A percentile compares a stretch with the other conserved stretches of the same genome.
These are phyloP conservation scores for Bubalus kerabau DNA, from an alignment of 2,113 vertebrate species.

Conservation along the genomic window DNA sequence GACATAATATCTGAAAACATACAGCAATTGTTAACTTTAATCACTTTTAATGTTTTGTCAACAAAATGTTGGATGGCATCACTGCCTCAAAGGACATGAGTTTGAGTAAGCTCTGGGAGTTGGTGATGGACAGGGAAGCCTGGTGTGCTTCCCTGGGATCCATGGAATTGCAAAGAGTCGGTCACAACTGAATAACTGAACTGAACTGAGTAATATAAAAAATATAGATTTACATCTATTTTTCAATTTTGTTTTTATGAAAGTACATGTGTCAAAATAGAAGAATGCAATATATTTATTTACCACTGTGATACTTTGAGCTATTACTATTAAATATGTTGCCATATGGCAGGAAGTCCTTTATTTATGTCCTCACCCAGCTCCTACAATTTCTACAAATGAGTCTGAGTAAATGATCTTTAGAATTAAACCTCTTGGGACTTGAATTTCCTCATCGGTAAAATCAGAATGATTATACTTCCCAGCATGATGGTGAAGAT, in stretches of 20 bases:
- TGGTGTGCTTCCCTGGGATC: neutral
- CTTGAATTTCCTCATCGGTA: neutral
- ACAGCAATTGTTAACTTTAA: neutral
- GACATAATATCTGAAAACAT: neutral
- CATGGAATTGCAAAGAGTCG: rapidly evolving
- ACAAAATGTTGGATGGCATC: neutral
- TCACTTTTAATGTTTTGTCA: neutral
- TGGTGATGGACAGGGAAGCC: neutral
- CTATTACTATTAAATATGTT: neutral
- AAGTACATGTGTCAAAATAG: neutral
- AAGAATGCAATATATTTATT: neutral
- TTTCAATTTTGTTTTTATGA: neutral
- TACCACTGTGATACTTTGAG: neutral
- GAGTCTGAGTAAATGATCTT: neutral
- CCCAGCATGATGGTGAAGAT: neutral
- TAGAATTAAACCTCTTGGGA: neutral
- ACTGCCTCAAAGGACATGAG: neutral
- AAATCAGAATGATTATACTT: neutral
- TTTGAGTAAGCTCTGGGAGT: neutral
- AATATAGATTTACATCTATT: neutral
- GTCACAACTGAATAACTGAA: neutral
- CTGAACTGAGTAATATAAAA: neutral
- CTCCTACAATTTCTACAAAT: neutral
- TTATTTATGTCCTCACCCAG: neutral
- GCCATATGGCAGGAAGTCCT: neutral